These are phyloP conservation scores for Euplagia quadripunctaria DNA, from an alignment of 2,888 invertebrate genomes.

Conservation along the genomic window DNA sequence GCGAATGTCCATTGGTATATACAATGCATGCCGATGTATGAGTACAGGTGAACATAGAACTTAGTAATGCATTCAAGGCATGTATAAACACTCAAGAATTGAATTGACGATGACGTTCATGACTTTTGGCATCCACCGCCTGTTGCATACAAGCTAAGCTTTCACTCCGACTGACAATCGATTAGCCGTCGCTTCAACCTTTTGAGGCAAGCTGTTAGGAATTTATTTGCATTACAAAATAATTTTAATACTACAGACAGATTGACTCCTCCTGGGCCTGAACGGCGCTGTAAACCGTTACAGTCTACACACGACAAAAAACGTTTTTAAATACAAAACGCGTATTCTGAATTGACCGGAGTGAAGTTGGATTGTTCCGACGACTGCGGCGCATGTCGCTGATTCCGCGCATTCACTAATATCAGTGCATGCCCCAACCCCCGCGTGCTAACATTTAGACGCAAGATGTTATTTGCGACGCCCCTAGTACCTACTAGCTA, in stretches of 20 bases:
- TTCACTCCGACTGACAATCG: conserved; percentile 43
- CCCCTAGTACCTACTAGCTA: no score
- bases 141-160: conserved; percentile 32
- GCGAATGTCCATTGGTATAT: not conserved
- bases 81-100: conserved; percentile 36
- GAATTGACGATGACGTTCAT: conserved; percentile 29
- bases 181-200: conserved; percentile 38
- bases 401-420: not conserved
- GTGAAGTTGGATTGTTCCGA: not conserved
- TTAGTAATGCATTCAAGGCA: conserved; percentile 44
- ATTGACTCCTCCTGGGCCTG: not conserved
- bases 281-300: not conserved
- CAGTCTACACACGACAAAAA: not conserved
- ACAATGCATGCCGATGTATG: not conserved
- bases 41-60: conserved; percentile 5
- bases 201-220: conserved; percentile 25
- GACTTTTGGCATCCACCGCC: conserved; percentile 32
- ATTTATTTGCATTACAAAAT: conserved; percentile 43
- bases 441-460: no score
- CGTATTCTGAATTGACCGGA: not conserved
- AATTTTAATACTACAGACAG: conserved; percentile 7
- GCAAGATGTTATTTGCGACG: no score
- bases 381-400: not conserved
- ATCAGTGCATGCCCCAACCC: no score
- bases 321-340: not conserved